Evolutionary conservation across 37 sponge, comb jelly and placozoan species (phyloP), one percentile per base, ranked within the genome.

Genomic region (Haliclona indistincta): DNA sequence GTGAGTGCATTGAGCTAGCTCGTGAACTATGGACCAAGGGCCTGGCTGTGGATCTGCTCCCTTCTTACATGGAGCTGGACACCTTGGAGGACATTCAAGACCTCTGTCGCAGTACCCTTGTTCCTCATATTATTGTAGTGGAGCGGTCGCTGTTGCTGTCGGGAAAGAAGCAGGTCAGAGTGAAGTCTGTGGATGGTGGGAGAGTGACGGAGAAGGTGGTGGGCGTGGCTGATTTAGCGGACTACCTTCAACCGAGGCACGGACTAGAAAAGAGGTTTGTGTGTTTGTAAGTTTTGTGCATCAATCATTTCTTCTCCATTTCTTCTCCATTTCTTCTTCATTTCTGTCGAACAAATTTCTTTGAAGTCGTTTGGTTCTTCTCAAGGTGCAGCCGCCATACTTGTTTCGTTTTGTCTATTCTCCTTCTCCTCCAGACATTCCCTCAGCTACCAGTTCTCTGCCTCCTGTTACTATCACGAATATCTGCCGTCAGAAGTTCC

Each of bases 61-160:
- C 85, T 60, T 71, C 81, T 7, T 49, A 54, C 33, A 44, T 85
- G 42, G 65, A 86, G 83, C 39, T 76, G 38, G 91, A 84, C 73
- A 65, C 76, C 22, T 5, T 90, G 17, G 86, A 78, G 29, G 91
- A 91, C 53, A 71, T 86, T 6, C 85, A 82, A 63, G 73, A 80
- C 4, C 81, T 85, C 65, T 91, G 91, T 41, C 30, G 68, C 36
- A 77, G 63, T 26, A 56, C 63, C n/a, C 51, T 40, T 38, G 85
- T 91, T 15, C 73, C 78, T 25, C 73, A 85, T 33, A 2, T 91
- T 4, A 86, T 91, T 32, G 7, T 91, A 0, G 38, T 85, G 2
- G 91, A 91, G 44, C 68, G 67, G 41, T 44, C 54, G 28, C 74
- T 78, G 6, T 73, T 54, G 52, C 70, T 76, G 55, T 60, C 71